These are phyloP conservation scores for Camptogramma bilineatum DNA, from an alignment of 2,888 invertebrate species.

Conservation along the genomic window DNA sequence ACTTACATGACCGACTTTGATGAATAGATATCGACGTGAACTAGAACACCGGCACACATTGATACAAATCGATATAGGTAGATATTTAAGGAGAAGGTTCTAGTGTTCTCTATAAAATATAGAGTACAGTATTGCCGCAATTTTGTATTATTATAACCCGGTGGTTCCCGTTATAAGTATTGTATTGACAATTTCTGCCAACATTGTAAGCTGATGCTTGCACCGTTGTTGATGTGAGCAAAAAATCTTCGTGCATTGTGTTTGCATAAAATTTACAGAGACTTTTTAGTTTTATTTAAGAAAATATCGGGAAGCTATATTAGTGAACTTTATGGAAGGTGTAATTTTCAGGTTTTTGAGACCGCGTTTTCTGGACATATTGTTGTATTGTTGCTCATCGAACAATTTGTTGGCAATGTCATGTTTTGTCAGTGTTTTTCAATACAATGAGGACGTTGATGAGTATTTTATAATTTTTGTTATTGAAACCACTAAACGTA, in stretches of 20 bases:
- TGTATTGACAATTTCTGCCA: slow-evolving; percentile 19
- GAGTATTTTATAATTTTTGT: too few relatives aligned
- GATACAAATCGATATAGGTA: slow-evolving; percentile 42
- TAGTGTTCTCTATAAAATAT: slow-evolving; percentile 27
- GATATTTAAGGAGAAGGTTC: slow-evolving; percentile 27
- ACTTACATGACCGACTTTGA: slow-evolving; percentile 48
- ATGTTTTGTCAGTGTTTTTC: too few relatives aligned
- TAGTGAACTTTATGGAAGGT: not conserved
- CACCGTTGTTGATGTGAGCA: slow-evolving; percentile 2
- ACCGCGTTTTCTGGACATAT: too few relatives aligned
- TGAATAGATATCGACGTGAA: slow-evolving; percentile 44
- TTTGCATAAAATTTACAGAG: slow-evolving; percentile 6
- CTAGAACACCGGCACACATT: slow-evolving; percentile 43
- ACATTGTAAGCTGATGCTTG: slow-evolving; percentile 19
- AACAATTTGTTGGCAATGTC: too few relatives aligned
- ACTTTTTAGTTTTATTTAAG: not conserved
- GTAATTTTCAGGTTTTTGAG: not conserved
- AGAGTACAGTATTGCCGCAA: slow-evolving; percentile 23
- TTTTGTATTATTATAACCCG: slow-evolving; percentile 21
- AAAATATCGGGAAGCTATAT: not conserved
- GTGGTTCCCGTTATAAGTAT: slow-evolving; percentile 10
- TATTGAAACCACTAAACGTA: too few relatives aligned
- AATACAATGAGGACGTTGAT: too few relatives aligned
- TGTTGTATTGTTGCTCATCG: too few relatives aligned
- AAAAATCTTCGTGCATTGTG: slow-evolving; percentile 15